phyloP scores from a whole-genome alignment of 2,113 vertebrate species.

The Ceyx cyanopectus region DNA sequence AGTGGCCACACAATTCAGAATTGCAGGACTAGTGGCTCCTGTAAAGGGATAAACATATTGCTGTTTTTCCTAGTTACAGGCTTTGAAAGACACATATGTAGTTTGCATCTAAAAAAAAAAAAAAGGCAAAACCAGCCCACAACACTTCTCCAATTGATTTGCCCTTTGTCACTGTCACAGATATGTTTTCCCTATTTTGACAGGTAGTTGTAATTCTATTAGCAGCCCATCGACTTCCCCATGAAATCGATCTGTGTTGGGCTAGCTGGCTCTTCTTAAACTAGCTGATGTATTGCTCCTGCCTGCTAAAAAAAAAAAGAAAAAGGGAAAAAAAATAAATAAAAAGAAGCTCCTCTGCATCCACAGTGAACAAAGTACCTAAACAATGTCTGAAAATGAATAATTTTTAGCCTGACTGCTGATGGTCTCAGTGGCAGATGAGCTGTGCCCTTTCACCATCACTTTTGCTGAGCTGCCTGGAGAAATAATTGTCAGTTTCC shows the following conservation, averaged over 20 bases:
- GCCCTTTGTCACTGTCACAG: constrained; percentile 82
- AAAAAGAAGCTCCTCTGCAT: constrained; percentile 36
- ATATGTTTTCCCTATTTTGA: constrained; percentile 85
- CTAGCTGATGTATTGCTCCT: constrained; percentile 86
- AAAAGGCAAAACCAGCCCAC: not conserved
- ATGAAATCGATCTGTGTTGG: constrained; percentile 78
- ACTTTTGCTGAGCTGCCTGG: constrained; percentile 81
- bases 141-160: constrained; percentile 80
- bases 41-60: not conserved
- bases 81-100: constrained; percentile 33
- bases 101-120: constrained; percentile 45
- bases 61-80: constrained; percentile 37
- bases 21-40: not conserved
- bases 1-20: not conserved
- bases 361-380: constrained; percentile 60
- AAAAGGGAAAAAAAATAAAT: not conserved
- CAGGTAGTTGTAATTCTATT: constrained; percentile 89
- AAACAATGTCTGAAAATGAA: constrained; percentile 75
- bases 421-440: constrained; percentile 52
- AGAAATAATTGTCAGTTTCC: constrained; percentile 87
- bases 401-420: constrained; percentile 73
- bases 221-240: constrained; percentile 81
- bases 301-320: constrained; percentile 66
- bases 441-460: constrained; percentile 80
- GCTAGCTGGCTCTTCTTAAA: constrained; percentile 81